Evolutionary conservation across 2,888 invertebrate species (phyloP), one percentile per base, ranked within the genome.

Genomic region (Coremacera marginata): DNA sequence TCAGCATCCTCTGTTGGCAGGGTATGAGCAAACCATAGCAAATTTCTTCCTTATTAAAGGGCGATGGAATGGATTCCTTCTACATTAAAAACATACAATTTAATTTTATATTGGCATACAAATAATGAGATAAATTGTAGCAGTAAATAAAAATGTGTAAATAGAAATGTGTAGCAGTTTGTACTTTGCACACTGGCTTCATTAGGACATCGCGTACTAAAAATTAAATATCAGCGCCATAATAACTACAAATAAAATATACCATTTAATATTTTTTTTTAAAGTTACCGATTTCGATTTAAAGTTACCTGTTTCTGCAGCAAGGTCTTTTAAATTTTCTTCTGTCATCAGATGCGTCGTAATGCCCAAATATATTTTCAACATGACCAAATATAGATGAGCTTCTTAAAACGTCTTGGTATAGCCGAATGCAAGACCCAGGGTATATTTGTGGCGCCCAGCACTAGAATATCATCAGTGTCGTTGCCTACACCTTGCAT

Each of bases 401-500:
- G 93, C 89, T 99, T 99, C 90, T 99, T 98, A 91, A 99, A 99
- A 90, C 98, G 93, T 91, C 99, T 93, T 79, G 99, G 89, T 84
- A 99, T 99, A 81, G 99, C 99, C 2, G 98, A 94, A 89, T 99
- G 99, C 75, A 99, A 91, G 1, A 97, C 96, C 99, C 99, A 96
- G 2, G 96, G 96, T 83, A 99, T 99, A 91, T 99, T 99, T 11
- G 99, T 99, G 60, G 99, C 99, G 16, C 98, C 99, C 51, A 90
- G 81, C 0, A 98, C 97, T 62, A 98, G 91, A 82, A 99, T 96
- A 34, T 98, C 98, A 85, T 99, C 98, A 86, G 95, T 96, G 88
- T 98, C 96, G 86, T 95, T 96, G 1, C 99, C 98, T 19, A 99
- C 99, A 84, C 97, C 95, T 91, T 99, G 99, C 99, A 99, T 99